Evolutionary conservation across 35 echinoderm and acorn worm species (phyloP).

Genomic region (Eucidaris tribuloides): DNA sequence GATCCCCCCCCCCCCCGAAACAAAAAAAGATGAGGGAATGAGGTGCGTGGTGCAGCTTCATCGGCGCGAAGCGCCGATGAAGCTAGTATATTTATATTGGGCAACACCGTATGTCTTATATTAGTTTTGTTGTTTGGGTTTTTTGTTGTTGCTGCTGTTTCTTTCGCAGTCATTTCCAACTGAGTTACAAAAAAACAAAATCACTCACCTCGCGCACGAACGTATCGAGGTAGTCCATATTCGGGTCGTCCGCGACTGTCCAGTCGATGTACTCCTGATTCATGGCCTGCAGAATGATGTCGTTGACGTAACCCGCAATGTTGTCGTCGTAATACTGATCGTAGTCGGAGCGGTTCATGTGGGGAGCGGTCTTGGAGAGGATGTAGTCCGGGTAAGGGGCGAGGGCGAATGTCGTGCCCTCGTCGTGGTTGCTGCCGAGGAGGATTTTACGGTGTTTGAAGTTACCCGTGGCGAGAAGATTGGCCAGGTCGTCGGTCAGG

Average conservation of each 20-base stretch:
- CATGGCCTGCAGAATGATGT: constrained; percentile 35
- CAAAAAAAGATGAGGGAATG: too few relatives aligned
- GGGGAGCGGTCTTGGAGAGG: constrained; percentile 11
- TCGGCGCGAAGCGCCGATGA: too few relatives aligned
- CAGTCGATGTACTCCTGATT: constrained; percentile 68
- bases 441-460: constrained; percentile 70
- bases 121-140: too few relatives aligned
- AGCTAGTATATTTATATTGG: too few relatives aligned
- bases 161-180: too few relatives aligned
- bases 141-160: too few relatives aligned
- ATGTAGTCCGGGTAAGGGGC: constrained; percentile 28
- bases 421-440: constrained; percentile 45
- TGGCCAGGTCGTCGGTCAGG: constrained; percentile 38
- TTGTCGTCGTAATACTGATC: constrained; percentile 20
- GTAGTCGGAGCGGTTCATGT: constrained; percentile 33
- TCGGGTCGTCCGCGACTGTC: constrained; percentile 14
- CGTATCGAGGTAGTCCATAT: constrained; percentile 51
- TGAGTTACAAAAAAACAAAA: constrained; percentile 25
- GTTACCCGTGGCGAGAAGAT: constrained; percentile 30
- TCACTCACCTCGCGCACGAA: constrained; percentile 35
- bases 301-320: constrained; percentile 15
- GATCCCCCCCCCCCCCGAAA: too few relatives aligned
- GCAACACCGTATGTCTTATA: too few relatives aligned
- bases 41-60: too few relatives aligned
- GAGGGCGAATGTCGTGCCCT: constrained; percentile 36